These are phyloP conservation scores for Gallinago undulata DNA, from an alignment of 2,113 vertebrate species.

Conservation along the genomic window DNA sequence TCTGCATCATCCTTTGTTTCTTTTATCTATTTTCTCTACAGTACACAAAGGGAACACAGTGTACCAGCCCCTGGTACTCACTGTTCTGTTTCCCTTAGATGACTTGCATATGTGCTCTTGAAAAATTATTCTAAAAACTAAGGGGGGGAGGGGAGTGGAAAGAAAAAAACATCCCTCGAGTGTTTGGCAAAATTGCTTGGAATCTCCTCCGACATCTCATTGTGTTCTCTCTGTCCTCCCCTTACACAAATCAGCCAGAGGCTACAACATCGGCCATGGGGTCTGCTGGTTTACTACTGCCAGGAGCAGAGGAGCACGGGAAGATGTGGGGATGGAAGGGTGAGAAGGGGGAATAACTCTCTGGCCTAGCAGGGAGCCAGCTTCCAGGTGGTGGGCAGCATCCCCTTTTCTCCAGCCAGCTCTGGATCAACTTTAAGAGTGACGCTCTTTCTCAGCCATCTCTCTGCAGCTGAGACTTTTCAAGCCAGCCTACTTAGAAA, in stretches of 20 bases:
- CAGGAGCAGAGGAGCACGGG: background rate
- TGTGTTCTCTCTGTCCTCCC: conserved; percentile 37
- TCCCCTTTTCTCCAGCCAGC: background rate
- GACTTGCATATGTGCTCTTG: conserved; percentile 74
- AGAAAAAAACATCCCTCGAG: conserved; percentile 68
- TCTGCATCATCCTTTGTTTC: conserved; percentile 47
- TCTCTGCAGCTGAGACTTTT: background rate
- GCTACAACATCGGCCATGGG: background rate
- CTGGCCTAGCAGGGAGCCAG: background rate
- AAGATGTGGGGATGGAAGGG: background rate
- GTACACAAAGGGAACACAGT: conserved; percentile 65
- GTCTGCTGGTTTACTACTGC: background rate
- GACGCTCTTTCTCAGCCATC: background rate
- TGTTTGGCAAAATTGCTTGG: conserved; percentile 69
- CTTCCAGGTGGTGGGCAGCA: background rate
- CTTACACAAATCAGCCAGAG: conserved; percentile 15
- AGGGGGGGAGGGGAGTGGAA: conserved; percentile 21
- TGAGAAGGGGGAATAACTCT: background rate
- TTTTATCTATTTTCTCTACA: conserved; percentile 60
- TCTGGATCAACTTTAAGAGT: background rate
- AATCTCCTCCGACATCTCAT: conserved; percentile 68
- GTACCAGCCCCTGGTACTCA: conserved; percentile 65
- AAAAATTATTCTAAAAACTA: conserved; percentile 74
- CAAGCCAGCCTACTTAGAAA: background rate
- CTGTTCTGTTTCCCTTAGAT: conserved; percentile 73